Conservation (phyloP, 2,888 invertebrate species). For the Caenorhabditis sinica region DNA sequence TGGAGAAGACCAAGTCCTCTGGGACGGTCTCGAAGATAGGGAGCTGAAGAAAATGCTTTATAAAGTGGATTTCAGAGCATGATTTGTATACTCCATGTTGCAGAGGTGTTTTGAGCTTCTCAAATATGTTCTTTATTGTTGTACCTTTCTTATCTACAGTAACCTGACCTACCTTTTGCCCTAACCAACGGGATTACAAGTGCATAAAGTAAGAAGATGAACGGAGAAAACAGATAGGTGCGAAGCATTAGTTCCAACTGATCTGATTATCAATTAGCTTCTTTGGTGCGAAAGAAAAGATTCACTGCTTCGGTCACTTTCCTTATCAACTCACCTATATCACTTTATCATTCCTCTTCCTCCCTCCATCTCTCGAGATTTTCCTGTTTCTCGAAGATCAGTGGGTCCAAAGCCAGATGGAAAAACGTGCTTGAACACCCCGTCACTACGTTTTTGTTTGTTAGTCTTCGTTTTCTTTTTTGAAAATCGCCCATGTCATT, state of each 20-base stretch:
- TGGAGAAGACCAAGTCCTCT: conserved; percentile 77
- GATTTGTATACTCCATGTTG: no score
- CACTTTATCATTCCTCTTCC: conserved; percentile 27
- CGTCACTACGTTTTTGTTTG: conserved; percentile 33
- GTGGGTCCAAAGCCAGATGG: conserved; percentile 37
- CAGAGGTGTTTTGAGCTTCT: no score
- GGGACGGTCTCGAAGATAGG: conserved; percentile 77
- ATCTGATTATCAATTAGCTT: conserved; percentile 29
- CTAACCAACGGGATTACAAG: conserved; percentile 8
- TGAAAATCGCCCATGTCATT: conserved; percentile 28
- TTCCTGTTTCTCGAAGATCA: conserved; percentile 57
- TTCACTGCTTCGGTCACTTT: conserved; percentile 33
- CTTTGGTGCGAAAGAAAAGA: conserved; percentile 36
- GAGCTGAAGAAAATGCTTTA: conserved; percentile 60
- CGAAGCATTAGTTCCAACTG: conserved; percentile 31
- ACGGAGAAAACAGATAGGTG: conserved; percentile 25
- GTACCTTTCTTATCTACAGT: no score
- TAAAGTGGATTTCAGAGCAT: not conserved
- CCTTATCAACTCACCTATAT: conserved; percentile 35
- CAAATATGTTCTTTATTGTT: no score
- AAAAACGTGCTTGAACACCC: conserved; percentile 47
- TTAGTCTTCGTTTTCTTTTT: conserved; percentile 17
- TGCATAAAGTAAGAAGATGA: conserved; percentile 19
- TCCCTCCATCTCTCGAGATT: conserved; percentile 37
- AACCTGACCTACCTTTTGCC: conserved; percentile 41